Evolutionary conservation across 2,888 invertebrate genomes (phyloP), one percentile per base, ranked within the genome.

Genomic region (Zaprionus bogoriensis): DNA sequence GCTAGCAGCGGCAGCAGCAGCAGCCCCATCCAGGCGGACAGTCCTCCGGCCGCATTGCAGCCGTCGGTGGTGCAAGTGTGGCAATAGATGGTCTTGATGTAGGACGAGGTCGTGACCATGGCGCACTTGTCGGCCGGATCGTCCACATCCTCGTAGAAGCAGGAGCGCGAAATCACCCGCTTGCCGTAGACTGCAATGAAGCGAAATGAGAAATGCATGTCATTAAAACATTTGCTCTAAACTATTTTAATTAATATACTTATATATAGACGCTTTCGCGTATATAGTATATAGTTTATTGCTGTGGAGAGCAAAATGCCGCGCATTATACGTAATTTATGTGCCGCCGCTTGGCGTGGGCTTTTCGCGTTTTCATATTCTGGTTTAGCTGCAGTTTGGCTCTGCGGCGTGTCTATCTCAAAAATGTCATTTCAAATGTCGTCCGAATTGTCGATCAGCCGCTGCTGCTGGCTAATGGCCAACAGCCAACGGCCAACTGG

Each of bases 41-140:
- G 68, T 17, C 78, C 80, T 1, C 77, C 72, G 23, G 87, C 90
- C 39, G 86, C 85, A 60, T 91, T 91, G 77, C 91, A 91, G 6
- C 90, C 91, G 61, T 91, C 91, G 23, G 87, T 88, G 72, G 84
- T 83, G 75, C 91, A 91, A 9, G 91, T 91, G 74, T 89, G 88
- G 74, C 91, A 91, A 64, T 82, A 91, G 48, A 90, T 67, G 30
- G 89, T 91, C 79, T 90, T 90, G 17, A 90, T 89, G 59, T 91
- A 91, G 27, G 91, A 90, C 30, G 91, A 89, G 39, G 89, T 89
- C 17, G 88, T 87, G 61, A 89, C 89, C 67, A 87, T 88, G 39
- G 86, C 80, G 64, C 91, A 91, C 53, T 89, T 89, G 61, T 91
- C 90, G 45, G 88, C 75, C 51, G 89, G 78, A 58, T 91, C 90